These are phyloP conservation scores for Drosophila sordidapex DNA, from an alignment of 2,888 invertebrate genomes.

Conservation along the genomic window DNA sequence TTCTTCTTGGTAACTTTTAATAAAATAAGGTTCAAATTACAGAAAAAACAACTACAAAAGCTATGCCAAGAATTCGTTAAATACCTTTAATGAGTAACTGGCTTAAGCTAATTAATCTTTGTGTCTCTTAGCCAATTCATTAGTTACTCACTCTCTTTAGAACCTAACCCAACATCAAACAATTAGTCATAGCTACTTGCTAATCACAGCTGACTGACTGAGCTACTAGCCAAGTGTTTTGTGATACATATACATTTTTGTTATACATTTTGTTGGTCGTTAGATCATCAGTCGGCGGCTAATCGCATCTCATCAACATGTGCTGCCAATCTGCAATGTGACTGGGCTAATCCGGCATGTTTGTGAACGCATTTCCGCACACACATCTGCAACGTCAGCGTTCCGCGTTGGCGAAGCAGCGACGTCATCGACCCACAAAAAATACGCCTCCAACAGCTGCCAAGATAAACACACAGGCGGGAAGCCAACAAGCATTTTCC, in stretches of 20 bases:
- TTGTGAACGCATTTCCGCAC: slow-evolving; percentile 66
- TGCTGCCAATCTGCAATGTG: slow-evolving; percentile 24
- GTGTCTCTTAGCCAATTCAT: neutral
- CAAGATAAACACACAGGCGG: slow-evolving; percentile 58
- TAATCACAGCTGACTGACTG: neutral
- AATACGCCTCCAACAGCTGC: slow-evolving; percentile 50
- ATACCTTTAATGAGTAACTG: neutral
- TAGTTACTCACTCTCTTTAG: neutral
- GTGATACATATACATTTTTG: neutral
- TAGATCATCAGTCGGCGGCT: slow-evolving; percentile 20
- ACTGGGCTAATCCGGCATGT: slow-evolving; percentile 48
- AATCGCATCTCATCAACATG: slow-evolving; percentile 29
- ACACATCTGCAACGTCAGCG: slow-evolving; percentile 63
- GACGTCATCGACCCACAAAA: slow-evolving; percentile 56
- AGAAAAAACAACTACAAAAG: neutral
- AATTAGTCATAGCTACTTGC: too few relatives aligned
- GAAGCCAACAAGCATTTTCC: slow-evolving; percentile 46
- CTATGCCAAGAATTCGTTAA: neutral
- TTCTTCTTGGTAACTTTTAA: neutral
- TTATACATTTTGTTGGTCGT: slow-evolving; percentile 1
- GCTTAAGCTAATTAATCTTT: neutral
- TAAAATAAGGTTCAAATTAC: neutral
- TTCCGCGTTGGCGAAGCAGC: slow-evolving; percentile 7
- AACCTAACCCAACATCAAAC: neutral
- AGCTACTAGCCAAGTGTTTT: neutral